phyloP scores from a whole-genome alignment of 2,888 invertebrate genomes.

The Odontocolon sp. region DNA sequence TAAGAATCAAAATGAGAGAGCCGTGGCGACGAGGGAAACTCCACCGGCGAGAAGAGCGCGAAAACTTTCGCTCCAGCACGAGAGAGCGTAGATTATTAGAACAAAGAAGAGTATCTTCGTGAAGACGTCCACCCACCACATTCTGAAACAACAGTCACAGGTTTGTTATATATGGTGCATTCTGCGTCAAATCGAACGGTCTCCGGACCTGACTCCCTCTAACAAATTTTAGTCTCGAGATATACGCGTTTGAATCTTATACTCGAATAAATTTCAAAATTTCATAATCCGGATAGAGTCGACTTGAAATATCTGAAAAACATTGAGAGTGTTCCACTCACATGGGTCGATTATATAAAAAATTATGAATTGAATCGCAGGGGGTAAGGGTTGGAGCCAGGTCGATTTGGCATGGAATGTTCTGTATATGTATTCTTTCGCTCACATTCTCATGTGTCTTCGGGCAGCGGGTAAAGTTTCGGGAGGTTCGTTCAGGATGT shows the following conservation, averaged over 20 bases:
- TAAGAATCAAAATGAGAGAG: slow-evolving; percentile 58
- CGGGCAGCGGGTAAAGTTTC: slow-evolving; percentile 90
- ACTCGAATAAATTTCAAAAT: too few species aligned
- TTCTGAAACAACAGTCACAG: slow-evolving; percentile 84
- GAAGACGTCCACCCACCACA: slow-evolving; percentile 92
- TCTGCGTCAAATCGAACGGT: too few species aligned
- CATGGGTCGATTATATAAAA: too few species aligned
- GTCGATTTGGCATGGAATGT: too few species aligned
- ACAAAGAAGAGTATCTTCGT: slow-evolving; percentile 86
- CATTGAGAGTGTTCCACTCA: slow-evolving; percentile 23
- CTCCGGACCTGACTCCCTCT: too few species aligned
- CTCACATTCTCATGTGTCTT: slow-evolving; percentile 91
- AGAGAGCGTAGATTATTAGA: slow-evolving; percentile 82
- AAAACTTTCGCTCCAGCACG: slow-evolving; percentile 76
- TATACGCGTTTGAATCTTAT: too few species aligned
- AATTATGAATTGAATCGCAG: too few species aligned
- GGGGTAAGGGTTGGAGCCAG: too few species aligned
- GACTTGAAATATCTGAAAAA: too few species aligned
- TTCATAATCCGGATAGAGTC: too few species aligned
- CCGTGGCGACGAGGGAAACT: slow-evolving; percentile 61
- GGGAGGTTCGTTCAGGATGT: slow-evolving; percentile 91
- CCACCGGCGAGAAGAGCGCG: slow-evolving; percentile 68
- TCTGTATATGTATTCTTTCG: slow-evolving; percentile 60
- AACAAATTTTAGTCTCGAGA: too few species aligned
- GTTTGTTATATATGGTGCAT: background rate